Percentiles rank a stretch among this genome's conserved stretches.
Conservation (phyloP, 2,888 invertebrate genomes). For the Rhagonycha lutea region DNA sequence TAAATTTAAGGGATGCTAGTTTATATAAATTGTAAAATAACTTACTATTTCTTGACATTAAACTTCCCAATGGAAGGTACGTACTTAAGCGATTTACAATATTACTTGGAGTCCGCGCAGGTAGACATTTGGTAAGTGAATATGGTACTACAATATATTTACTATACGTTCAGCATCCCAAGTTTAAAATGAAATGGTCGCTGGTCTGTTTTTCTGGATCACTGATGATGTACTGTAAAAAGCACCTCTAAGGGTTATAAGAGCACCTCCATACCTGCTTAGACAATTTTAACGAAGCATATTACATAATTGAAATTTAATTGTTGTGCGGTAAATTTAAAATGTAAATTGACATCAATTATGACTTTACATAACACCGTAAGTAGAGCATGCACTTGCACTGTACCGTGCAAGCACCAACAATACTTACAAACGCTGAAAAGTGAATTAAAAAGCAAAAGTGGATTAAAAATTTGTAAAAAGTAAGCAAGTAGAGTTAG, state of each 20-base stretch:
- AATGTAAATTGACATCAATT: slow-evolving; percentile 54
- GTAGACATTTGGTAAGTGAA: no score
- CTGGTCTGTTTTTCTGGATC: no score
- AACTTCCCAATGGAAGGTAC: no score
- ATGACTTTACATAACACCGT: slow-evolving; percentile 52
- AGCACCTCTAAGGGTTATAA: neutral
- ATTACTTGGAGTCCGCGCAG: no score
- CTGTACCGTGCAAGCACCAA: slow-evolving; percentile 46
- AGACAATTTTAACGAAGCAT: neutral
- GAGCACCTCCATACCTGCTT: neutral
- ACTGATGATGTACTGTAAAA: no score
- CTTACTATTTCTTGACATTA: no score
- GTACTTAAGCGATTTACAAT: no score
- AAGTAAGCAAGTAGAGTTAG: neutral
- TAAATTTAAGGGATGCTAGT: no score
- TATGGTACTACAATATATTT: no score
- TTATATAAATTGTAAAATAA: no score
- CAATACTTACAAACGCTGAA: slow-evolving; percentile 38
- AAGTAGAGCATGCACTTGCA: slow-evolving; percentile 54
- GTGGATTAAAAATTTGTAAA: neutral
- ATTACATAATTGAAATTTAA: slow-evolving; percentile 35
- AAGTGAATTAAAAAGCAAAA: slow-evolving; percentile 39
- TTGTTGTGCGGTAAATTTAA: slow-evolving; percentile 48
- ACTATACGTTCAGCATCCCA: no score
- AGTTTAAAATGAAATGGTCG: no score